These are phyloP conservation scores for Sinocyclocheilus anophthalmus DNA, from an alignment of 2,113 vertebrate genomes.

Conservation along the genomic window DNA sequence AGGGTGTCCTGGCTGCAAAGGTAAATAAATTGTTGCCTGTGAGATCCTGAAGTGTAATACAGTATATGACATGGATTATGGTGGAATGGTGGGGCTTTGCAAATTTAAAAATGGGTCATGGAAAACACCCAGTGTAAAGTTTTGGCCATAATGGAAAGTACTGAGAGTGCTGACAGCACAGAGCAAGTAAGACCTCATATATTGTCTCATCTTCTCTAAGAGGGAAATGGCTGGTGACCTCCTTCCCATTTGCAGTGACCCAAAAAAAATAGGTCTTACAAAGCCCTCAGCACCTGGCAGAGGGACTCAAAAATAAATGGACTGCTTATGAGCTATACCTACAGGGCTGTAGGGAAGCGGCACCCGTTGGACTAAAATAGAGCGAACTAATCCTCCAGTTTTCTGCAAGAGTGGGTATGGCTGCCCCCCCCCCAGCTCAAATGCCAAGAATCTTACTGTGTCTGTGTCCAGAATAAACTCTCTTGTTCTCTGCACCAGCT, in stretches of 20 bases:
- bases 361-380: conserved; percentile 47
- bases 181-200: background rate
- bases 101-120: conserved; percentile 1
- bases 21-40: background rate
- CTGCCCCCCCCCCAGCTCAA: conserved; percentile 34
- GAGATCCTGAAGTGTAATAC: background rate
- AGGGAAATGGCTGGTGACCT: conserved; percentile 5
- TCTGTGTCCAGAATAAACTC: conserved; percentile 52
- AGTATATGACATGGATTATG: background rate
- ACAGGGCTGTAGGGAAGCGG: conserved; percentile 24
- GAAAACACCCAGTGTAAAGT: conserved; percentile 4
- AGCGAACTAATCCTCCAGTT: conserved; percentile 49
- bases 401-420: conserved; percentile 41
- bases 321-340: conserved; percentile 37
- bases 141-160: background rate
- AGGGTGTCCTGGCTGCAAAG: no score
- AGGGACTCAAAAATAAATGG: conserved; percentile 41
- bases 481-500: conserved; percentile 54
- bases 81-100: background rate
- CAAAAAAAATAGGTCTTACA: conserved; percentile 16
- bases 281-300: conserved; percentile 41
- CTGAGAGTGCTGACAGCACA: background rate
- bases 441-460: conserved; percentile 48
- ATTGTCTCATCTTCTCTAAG: background rate
- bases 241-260: background rate